Conservation (phyloP, 1,140 invertebrate genomes). For the Nephila pilipes region DNA sequence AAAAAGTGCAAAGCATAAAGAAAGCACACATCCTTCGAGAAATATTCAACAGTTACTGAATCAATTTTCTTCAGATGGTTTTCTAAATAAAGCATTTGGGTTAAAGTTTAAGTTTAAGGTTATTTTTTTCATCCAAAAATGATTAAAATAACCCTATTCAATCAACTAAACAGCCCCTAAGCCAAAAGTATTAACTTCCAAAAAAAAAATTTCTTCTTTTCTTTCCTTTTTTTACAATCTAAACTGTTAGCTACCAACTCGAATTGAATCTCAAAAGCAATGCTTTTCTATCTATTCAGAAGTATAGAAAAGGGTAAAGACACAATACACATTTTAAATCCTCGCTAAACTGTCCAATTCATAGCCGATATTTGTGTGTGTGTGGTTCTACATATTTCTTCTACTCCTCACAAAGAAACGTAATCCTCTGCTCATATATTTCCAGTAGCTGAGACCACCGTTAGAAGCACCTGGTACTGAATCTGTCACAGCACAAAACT, state of each 20-base stretch:
- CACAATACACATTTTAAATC: slow-evolving; percentile 6
- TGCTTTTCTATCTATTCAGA: background rate
- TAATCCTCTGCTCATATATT: slow-evolving; percentile 5
- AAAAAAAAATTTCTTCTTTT: too few species aligned
- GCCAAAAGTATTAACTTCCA: too few species aligned
- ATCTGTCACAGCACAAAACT: background rate
- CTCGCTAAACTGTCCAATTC: background rate
- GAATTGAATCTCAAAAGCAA: background rate
- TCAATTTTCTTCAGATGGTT: too few species aligned
- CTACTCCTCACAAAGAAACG: background rate
- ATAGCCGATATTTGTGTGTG: background rate
- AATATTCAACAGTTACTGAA: too few species aligned
- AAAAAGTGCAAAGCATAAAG: too few species aligned
- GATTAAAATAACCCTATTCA: too few species aligned
- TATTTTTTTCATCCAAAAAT: too few species aligned
- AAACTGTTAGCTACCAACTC: background rate
- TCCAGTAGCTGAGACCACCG: background rate
- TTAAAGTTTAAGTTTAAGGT: too few species aligned
- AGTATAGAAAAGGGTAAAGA: background rate
- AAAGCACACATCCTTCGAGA: too few species aligned
- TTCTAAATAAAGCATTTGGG: too few species aligned
- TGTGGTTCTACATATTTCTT: background rate
- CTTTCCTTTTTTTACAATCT: too few species aligned
- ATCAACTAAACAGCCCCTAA: too few species aligned
- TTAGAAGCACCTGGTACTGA: slow-evolving; percentile 22